These are phyloP conservation scores for Amblyornis subalaris DNA, from an alignment of 2,113 vertebrate genomes.

Conservation along the genomic window DNA sequence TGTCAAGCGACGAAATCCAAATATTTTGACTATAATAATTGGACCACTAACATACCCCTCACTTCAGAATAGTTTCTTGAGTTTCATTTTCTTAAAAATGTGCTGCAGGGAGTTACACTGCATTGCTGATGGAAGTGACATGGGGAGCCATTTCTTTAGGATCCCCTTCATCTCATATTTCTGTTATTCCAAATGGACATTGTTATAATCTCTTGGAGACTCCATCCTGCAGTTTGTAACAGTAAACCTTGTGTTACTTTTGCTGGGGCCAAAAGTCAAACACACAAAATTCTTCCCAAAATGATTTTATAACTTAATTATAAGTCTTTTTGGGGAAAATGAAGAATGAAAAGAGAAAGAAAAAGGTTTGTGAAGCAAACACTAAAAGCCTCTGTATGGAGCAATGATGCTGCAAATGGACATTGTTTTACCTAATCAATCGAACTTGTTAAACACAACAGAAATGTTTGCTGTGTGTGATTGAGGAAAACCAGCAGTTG, in stretches of 20 bases:
- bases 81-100: conserved; percentile 14
- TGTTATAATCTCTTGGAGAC: neutral
- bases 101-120: neutral
- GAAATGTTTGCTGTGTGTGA: neutral
- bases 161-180: neutral
- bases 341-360: neutral
- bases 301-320: neutral
- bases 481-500: neutral
- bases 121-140: neutral
- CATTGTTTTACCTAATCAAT: neutral
- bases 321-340: neutral
- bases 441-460: neutral
- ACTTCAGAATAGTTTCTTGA: conserved; percentile 2
- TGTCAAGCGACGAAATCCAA: neutral
- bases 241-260: neutral
- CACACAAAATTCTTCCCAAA: neutral
- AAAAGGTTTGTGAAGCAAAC: neutral
- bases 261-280: neutral
- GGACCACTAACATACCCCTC: neutral
- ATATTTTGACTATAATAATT: neutral
- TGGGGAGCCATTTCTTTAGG: neutral
- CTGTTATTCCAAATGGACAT: neutral
- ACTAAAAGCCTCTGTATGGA: neutral
- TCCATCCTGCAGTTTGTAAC: neutral
- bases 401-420: neutral